phyloP scores from a whole-genome alignment of 2,797 vertebrate species.

The Acomys russatus region DNA sequence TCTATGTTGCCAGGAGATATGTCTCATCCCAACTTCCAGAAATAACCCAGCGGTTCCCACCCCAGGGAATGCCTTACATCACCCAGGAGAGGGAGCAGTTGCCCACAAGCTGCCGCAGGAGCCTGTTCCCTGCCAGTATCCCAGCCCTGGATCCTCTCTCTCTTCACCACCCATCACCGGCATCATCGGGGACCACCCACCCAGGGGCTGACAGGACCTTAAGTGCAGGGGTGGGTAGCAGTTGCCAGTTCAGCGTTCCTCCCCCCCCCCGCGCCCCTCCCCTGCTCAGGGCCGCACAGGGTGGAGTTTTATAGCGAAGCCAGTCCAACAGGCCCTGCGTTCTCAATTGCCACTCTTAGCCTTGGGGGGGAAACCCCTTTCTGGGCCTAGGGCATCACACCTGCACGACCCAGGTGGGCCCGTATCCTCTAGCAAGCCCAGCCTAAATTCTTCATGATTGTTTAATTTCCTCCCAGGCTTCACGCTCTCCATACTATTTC shows the following conservation, averaged over 20 bases:
- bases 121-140: constrained; percentile 70
- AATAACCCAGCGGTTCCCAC: constrained; percentile 81
- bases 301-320: constrained; percentile 13
- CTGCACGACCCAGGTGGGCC: background rate
- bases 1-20: constrained; percentile 83
- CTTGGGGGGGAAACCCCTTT: constrained; percentile 27
- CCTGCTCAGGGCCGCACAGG: background rate
- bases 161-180: constrained; percentile 12
- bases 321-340: background rate
- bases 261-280: no score
- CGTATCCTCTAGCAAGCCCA: background rate
- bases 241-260: background rate
- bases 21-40: constrained; percentile 83
- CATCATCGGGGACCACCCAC: constrained; percentile 74
- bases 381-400: constrained; percentile 25
- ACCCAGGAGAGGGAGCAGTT: constrained; percentile 85
- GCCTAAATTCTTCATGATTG: background rate
- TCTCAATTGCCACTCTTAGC: background rate
- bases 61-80: constrained; percentile 84
- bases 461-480: background rate
- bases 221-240: background rate
- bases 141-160: constrained; percentile 37
- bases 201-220: constrained; percentile 27
- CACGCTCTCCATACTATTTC: background rate
- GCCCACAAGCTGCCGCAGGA: constrained; percentile 48